Base-by-base conservation (phyloP, 2,888 invertebrate genomes). In the Calameuta filiformis region DNA sequence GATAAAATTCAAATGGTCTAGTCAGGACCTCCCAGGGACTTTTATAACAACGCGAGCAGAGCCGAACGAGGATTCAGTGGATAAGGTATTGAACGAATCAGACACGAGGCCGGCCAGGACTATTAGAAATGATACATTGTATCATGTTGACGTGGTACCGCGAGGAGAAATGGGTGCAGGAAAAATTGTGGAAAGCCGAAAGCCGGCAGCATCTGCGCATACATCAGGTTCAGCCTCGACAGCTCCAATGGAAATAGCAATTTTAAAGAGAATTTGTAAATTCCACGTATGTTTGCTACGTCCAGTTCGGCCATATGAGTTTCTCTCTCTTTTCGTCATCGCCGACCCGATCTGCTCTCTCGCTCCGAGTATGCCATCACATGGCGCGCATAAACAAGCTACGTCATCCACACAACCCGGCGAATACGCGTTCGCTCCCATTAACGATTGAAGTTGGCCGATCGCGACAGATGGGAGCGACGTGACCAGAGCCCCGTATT, bases 391-490 rank as follows among this genome's bases (percentile, higher is more conserved):
- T 81, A 81, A 81, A 81, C 83, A 77, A 80, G 80, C 74, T 79
- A 77, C 81, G 79, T 74, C 81, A 82, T 81, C 81, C 81, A 79
- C 73, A 40, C 76, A 73, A 76, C 73, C 86, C 85, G 82, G 81
- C 83, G 81, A 81, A 83, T 82, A 84, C 23, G 56, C 85, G 85
- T 86, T 87, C 85, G 88, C 88, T 87, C 85, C 85, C 89, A 89
- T 90, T 89, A 89, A 89, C 88, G 87, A 89, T 89, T 87, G 87
- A 89, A 89, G 87, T 88, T 84, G 84, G 83, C 86, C 86, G 86
- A 89, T 89, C 85, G 87, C 89, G 86, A 89, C 89, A 89, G 88
- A 90, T 89, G 89, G 88, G 82, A 79, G 83, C 86, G 89, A 89
- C 89, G 89, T 89, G 89, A 89, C 86, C 85, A 3, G 71, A 71